Base-by-base conservation (phyloP, 2,888 invertebrate species). In the Nesidiocoris tenuis region DNA sequence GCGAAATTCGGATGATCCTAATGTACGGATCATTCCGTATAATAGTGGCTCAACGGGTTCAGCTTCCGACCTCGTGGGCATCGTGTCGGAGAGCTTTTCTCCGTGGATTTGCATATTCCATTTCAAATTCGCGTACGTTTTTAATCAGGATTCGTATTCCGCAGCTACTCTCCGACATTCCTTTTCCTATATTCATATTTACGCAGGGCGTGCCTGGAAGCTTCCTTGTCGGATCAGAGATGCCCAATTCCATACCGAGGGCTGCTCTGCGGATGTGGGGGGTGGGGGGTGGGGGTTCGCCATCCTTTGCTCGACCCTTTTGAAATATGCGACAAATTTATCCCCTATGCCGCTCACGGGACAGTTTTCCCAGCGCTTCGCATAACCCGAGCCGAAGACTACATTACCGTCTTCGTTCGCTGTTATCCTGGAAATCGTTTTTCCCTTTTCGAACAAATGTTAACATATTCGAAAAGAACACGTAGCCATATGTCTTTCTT, bases 291-390 rank as follows among this genome's bases (percentile, higher is more conserved):
- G n/a, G n/a, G n/a, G 12, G 39, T 12, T 39, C 39, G 39, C 39
- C 39, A 39, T 39, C 39, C 39, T 39, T 39, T 39, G 12, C 39
- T 7, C 39, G 39, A 39, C 39, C 39, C 67, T 55, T 54, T 22
- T 56, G 67, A 67, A 56, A 67, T 67, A 67, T 67, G 67, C 67
- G 67, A 56, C 67, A 22, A 56, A 39, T 67, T 56, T 56, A 56
- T 56, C 65, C 39, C 25, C 65, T 17, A 39, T 18, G 9, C 25
- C n/a, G 54, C 21, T 66, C 67, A 39, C 39, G 39, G 5, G 39
- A 39, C 39, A 39, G 39, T 39, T 39, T 39, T 39, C 39, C 39
- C 39, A 39, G 39, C 3, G 39, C n/a, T n/a, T n/a, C n/a, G n/a
- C 12, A 39, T 39, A 39, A 39, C 39, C 39, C 39, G 39, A 39